Percentiles rank a stretch among this genome's conserved stretches.
phyloP scores from a whole-genome alignment of 2,113 vertebrate species.

The Bagarius yarrelli region DNA sequence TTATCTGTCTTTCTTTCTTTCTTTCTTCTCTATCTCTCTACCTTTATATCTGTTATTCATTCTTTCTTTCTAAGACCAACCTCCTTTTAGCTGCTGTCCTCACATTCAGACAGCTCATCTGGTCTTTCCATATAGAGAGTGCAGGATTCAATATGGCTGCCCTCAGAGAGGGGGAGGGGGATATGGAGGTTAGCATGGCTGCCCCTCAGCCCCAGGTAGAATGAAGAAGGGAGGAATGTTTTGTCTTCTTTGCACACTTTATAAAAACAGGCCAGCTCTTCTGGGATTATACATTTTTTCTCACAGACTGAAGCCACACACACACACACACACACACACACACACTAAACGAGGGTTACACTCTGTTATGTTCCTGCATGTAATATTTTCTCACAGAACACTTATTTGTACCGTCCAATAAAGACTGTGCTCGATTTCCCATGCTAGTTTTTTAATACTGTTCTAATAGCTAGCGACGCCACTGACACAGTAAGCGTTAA shows the following conservation, averaged over 20 bases:
- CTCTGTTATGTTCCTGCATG: background rate
- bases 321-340: slow-evolving; percentile 21
- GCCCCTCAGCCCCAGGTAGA: background rate
- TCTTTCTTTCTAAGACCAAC: slow-evolving; percentile 39
- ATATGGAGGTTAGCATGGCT: background rate
- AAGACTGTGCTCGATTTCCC: background rate
- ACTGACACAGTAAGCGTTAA: background rate
- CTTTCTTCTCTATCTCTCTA: slow-evolving; percentile 1
- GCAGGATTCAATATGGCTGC: slow-evolving; percentile 15
- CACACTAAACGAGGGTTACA: background rate
- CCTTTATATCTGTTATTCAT: slow-evolving; percentile 46
- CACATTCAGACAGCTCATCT: background rate
- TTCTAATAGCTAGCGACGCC: background rate
- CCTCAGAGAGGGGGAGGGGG: background rate
- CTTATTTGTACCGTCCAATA: background rate
- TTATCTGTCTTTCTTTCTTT: background rate
- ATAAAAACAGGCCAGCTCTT: slow-evolving; percentile 40
- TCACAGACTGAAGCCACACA: slow-evolving; percentile 15
- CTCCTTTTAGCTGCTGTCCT: slow-evolving; percentile 27
- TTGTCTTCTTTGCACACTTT: slow-evolving; percentile 31
- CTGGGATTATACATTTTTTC: slow-evolving; percentile 33
- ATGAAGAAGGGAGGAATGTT: slow-evolving; percentile 13
- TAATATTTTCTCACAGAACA: background rate
- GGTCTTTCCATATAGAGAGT: background rate
- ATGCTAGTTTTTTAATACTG: background rate